Base-by-base conservation (phyloP, 2,113 vertebrate species). In the Paramisgurnus dabryanus region DNA sequence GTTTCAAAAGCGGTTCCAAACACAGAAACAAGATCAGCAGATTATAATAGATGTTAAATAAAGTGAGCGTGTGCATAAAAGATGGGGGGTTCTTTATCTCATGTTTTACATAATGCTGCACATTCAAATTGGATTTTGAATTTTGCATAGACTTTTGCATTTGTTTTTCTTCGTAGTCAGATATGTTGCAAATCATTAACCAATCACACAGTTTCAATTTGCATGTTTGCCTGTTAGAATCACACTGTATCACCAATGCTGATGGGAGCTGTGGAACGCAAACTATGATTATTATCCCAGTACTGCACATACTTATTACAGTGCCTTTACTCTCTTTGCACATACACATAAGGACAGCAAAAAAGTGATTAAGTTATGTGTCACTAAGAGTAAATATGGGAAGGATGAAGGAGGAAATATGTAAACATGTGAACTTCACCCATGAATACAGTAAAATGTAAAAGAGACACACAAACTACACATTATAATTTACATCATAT, bases 51-150 rank as follows among this genome's bases (percentile, higher is more conserved):
- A 57, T n/a, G 17, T 13, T 22, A 40, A 39, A 49, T 40, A 61
- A 39, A 13, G 17, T 8, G 7, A 34, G 17, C 7, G 7, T 18
- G 11, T 34, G 5, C 27, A 57, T 45, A 50, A 34, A 64, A 60
- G 63, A 66, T 27, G 53, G 40, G 10, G 58, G n/a, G 40, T 15
- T 34, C 27, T 34, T 34, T 34, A 34, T 34, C 27, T 65, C 50
- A 40, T 39, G 15, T 13, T 40, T 12, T 57, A 67, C 6, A 12
- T 13, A 17, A 67, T 11, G 17, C 40, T 71, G 75, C 76, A 69
- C 75, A 88, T 87, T 83, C 75, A 91, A 87, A 86, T 67, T 6
- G 34, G 69, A 17, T 64, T 76, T 76, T 71, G 80, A 79, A 84
- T 67, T 47, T 53, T 27, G 74, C 63, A 68, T 67, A 67, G 10